phyloP scores from a whole-genome alignment of 2,113 vertebrate species.

The Setophaga coronata region DNA sequence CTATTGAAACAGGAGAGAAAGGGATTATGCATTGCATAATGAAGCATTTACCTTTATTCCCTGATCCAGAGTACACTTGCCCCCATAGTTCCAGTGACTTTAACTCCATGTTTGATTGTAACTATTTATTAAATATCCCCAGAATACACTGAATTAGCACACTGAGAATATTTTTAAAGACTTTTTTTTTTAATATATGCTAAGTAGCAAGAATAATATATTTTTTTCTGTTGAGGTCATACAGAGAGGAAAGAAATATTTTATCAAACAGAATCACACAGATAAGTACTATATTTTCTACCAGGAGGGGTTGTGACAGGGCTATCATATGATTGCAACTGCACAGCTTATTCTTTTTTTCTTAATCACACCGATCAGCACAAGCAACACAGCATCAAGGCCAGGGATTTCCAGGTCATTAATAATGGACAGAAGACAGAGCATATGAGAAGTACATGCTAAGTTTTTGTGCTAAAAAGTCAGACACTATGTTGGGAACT shows the following conservation, averaged over 20 bases:
- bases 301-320: neutral
- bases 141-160: neutral
- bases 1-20: neutral
- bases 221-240: neutral
- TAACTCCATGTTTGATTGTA: neutral
- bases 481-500: neutral
- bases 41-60: neutral
- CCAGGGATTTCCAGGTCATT: neutral
- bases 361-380: constrained; percentile 22
- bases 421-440: neutral
- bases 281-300: neutral
- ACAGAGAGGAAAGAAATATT: neutral
- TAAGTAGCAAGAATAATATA: neutral
- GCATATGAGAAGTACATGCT: neutral
- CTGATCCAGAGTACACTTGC: neutral
- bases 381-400: neutral
- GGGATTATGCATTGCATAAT: neutral
- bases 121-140: neutral
- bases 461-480: neutral
- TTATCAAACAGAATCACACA: neutral
- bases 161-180: neutral
- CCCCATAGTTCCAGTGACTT: neutral
- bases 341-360: neutral
- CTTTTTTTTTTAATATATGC: neutral
- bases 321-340: neutral